Conservation (phyloP, 37 sponge, comb jelly and placozoan species). For the Aplysina aerophoba region DNA sequence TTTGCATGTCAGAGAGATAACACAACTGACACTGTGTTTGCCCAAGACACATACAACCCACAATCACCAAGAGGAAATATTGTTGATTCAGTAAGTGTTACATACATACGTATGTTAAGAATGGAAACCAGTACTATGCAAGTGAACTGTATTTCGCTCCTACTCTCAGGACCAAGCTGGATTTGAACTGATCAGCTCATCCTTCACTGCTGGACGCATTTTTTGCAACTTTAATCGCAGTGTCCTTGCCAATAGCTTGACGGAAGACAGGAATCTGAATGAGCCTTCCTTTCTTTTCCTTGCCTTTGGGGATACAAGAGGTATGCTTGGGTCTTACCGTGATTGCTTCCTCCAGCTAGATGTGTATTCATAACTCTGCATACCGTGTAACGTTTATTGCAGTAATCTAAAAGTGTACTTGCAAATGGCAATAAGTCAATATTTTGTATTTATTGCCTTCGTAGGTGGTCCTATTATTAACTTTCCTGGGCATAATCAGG, state of each 20-base stretch:
- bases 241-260: neutral
- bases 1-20: slow-evolving; percentile 7
- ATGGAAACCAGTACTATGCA: no score
- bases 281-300: neutral
- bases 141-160: no score
- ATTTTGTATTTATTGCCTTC: no score
- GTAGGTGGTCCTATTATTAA: no score
- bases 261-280: neutral
- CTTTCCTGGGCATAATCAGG: no score
- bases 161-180: neutral
- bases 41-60: slow-evolving; percentile 11
- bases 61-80: neutral
- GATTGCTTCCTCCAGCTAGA: no score
- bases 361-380: no score
- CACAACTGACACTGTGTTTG: neutral
- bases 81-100: no score
- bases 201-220: slow-evolving; percentile 2
- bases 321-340: neutral
- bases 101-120: neutral
- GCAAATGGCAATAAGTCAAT: no score
- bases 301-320: neutral
- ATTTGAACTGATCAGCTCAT: neutral
- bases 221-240: slow-evolving; percentile 6
- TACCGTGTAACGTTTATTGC: no score
- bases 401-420: no score